Evolutionary conservation across 2,797 vertebrate genomes (phyloP), one percentile per base, ranked within the genome.

Genomic region (Pangasius macronema): DNA sequence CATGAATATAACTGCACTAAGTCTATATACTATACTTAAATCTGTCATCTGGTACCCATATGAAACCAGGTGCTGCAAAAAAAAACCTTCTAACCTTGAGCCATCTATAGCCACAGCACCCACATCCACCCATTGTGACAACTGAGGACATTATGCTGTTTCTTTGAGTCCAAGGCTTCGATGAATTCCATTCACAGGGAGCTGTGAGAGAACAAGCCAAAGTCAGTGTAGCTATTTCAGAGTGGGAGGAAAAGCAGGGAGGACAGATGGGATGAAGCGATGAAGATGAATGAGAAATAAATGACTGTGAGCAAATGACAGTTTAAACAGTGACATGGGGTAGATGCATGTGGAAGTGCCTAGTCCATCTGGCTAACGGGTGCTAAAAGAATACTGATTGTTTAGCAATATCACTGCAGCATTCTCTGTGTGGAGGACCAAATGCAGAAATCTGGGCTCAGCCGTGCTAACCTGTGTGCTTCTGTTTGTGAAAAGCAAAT

Each of bases 291-390:
- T 80, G 75, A 86, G 53, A 84, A 84, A 84, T 84, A 86, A 86
- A 89, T 36, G 88, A 86, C 72, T 77, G 73, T 39, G 72, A 86
- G 63, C 87, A 86, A 86, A 86, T 88, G 84, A 83, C 81, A 57
- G 81, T 70, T 88, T 84, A 86, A 86, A 88, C 81, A 79, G 80
- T 83, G 85, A 70, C 75, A 83, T 33, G 65, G 79, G 65, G 73
- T 59, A 77, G 80, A 72, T 84, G 88, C 73, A 73, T 86, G 82
- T 57, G 82, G 81, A 51, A 79, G 42, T 80, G 85, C 65, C 65
- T 51, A 59, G 82, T 80, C 85, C 85, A 86, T 82, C 88, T 89
- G 85, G 81, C 63, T 89, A 80, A 86, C 51, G 73, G 81, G 61
- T 61, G 81, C 81, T 79, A 84, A 80, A 80, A 86, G 85, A 88